Evolutionary conservation across 2,888 invertebrate species (phyloP).

Genomic region (Biston stratarius): DNA sequence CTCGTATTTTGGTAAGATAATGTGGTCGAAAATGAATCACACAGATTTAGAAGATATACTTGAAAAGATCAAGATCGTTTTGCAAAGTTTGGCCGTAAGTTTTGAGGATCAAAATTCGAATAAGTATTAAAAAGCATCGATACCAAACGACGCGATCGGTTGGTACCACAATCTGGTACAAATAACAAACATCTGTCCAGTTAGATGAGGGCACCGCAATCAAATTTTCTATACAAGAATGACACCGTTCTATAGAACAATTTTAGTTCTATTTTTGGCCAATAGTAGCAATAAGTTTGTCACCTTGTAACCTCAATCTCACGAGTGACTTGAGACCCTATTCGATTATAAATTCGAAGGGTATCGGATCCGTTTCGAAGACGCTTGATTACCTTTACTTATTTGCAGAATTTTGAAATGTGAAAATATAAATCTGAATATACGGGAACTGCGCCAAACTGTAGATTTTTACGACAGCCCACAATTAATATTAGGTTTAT

Average conservation of each 20-base stretch:
- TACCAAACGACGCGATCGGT: constrained; percentile 5
- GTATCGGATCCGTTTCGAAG: constrained; percentile 25
- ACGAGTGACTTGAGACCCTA: constrained; percentile 31
- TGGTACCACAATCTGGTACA: neutral
- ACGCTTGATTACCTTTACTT: constrained; percentile 27
- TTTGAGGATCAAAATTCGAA: constrained; percentile 5
- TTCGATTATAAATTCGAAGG: constrained; percentile 33
- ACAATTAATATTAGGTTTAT: neutral
- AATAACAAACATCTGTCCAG: neutral
- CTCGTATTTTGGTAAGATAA: too few species aligned
- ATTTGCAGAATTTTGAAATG: constrained; percentile 20
- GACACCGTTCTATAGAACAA: neutral
- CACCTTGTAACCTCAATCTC: constrained; percentile 20
- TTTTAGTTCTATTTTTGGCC: neutral
- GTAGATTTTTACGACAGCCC: neutral
- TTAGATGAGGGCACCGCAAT: neutral
- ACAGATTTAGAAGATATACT: too few species aligned
- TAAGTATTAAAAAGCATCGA: constrained; percentile 15
- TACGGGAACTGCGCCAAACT: neutral
- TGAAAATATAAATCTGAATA: neutral
- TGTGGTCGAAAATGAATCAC: too few species aligned
- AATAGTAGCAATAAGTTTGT: neutral
- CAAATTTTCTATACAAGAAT: neutral
- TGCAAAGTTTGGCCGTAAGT: neutral
- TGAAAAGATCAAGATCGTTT: too few species aligned